Conservation (phyloP, 2,113 vertebrate species). For the Microcebus ravelobensis region DNA sequence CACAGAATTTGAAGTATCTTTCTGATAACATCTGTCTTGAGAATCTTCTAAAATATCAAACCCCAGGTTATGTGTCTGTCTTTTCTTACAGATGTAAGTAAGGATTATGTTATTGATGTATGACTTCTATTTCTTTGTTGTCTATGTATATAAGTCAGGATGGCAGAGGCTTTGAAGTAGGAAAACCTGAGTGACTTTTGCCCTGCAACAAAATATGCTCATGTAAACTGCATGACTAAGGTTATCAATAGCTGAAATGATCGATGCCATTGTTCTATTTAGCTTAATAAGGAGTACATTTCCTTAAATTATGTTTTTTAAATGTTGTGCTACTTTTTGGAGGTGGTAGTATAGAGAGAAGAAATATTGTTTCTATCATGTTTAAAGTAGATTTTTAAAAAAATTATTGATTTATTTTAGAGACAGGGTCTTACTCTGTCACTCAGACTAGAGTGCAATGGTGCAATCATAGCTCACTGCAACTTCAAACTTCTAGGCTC, state of each 20-base stretch:
- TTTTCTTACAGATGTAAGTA: not conserved
- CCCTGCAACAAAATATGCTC: not conserved
- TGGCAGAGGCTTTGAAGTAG: conserved; percentile 35
- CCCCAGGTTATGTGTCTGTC: conserved; percentile 5
- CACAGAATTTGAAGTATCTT: not conserved
- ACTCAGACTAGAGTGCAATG: too few relatives aligned
- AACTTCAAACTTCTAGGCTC: too few relatives aligned
- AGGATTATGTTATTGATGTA: conserved; percentile 45
- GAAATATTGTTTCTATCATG: not conserved
- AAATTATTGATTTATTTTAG: too few relatives aligned
- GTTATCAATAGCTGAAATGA: not conserved
- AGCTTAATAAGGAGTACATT: not conserved
- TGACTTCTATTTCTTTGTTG: conserved; percentile 38
- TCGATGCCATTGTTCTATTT: not conserved
- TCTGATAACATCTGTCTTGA: not conserved
- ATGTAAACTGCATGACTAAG: not conserved
- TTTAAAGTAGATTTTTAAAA: not conserved
- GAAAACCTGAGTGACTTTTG: conserved; percentile 58
- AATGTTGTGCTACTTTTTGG: not conserved
- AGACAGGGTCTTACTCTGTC: too few relatives aligned
- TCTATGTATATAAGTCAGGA: not conserved
- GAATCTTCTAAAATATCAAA: conserved; percentile 39
- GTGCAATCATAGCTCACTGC: too few relatives aligned
- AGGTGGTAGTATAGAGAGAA: not conserved
- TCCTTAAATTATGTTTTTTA: not conserved